phyloP scores from a whole-genome alignment of 2,888 invertebrate species.

The Apotomis betuletana region DNA sequence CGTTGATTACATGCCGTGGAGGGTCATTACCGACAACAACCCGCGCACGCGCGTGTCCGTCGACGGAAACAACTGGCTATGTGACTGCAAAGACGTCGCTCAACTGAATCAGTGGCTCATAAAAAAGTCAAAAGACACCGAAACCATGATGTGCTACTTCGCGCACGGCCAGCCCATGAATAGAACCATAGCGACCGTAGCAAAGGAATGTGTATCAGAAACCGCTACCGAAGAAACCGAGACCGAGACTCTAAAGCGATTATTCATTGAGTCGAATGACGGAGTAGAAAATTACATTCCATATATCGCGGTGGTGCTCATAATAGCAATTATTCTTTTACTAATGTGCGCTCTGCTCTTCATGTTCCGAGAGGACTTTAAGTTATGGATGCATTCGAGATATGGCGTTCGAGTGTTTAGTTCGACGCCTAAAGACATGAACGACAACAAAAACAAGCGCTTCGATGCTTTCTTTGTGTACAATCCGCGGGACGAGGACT shows the following conservation, averaged over 20 bases:
- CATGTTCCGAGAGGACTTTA: slow-evolving; percentile 89
- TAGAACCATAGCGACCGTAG: slow-evolving; percentile 76
- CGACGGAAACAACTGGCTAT: slow-evolving; percentile 92
- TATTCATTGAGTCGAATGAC: slow-evolving; percentile 85
- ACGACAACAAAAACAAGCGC: slow-evolving; percentile 86
- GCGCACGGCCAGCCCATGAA: slow-evolving; percentile 80
- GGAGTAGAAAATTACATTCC: slow-evolving; percentile 89
- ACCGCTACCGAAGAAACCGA: slow-evolving; percentile 86
- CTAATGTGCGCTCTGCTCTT: slow-evolving; percentile 87
- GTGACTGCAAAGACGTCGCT: slow-evolving; percentile 89
- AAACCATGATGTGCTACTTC: slow-evolving; percentile 87
- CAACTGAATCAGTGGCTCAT: slow-evolving; percentile 88
- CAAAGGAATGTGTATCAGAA: slow-evolving; percentile 84
- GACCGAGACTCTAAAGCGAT: slow-evolving; percentile 81
- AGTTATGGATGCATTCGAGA: slow-evolving; percentile 90
- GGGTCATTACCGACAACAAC: slow-evolving; percentile 86
- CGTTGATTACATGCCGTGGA: slow-evolving; percentile 89
- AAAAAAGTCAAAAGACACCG: slow-evolving; percentile 86
- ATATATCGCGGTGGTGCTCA: slow-evolving; percentile 87
- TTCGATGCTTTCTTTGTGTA: slow-evolving; percentile 96
- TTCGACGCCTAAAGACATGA: slow-evolving; percentile 81
- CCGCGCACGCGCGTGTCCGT: slow-evolving; percentile 87
- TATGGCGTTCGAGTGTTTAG: slow-evolving; percentile 90
- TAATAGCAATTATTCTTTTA: slow-evolving; percentile 87
- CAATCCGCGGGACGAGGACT: slow-evolving; percentile 90